A percentile compares a stretch with the other conserved stretches of the same genome.
phyloP scores from a whole-genome alignment of 2,797 vertebrate genomes.

The Hippoglossus hippoglossus region DNA sequence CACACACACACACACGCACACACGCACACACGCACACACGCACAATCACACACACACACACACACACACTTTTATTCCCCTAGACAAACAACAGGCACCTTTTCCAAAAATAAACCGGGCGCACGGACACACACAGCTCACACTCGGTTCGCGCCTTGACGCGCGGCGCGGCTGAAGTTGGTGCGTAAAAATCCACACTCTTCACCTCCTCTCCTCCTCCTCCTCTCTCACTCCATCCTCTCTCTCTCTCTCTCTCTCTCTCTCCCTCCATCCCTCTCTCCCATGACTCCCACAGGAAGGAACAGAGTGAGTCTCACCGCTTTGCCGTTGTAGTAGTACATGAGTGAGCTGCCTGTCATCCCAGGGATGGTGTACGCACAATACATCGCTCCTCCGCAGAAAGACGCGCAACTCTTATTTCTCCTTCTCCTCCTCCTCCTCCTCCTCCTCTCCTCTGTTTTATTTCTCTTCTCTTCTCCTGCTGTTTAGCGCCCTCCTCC shows the following conservation, averaged over 20 bases:
- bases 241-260: slow-evolving; percentile 6
- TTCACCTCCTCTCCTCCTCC: slow-evolving; percentile 65
- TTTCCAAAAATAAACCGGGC: slow-evolving; percentile 28
- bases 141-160: slow-evolving; percentile 48
- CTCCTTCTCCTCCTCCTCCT: slow-evolving; percentile 50
- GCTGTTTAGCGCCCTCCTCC: slow-evolving; percentile 9
- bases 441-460: not conserved
- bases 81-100: slow-evolving; percentile 29
- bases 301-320: slow-evolving; percentile 86
- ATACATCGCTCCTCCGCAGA: slow-evolving; percentile 88
- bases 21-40: slow-evolving; percentile 3
- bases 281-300: not conserved
- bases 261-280: slow-evolving; percentile 3
- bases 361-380: slow-evolving; percentile 96
- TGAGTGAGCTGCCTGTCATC: slow-evolving; percentile 92
- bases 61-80: not conserved
- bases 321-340: slow-evolving; percentile 98
- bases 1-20: slow-evolving; percentile 1
- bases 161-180: slow-evolving; percentile 42
- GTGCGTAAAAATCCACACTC: slow-evolving; percentile 53
- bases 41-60: slow-evolving; percentile 4
- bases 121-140: slow-evolving; percentile 17
- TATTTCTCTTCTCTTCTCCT: not conserved
- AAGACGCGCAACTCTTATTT: slow-evolving; percentile 43
- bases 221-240: slow-evolving; percentile 31